Evolutionary conservation across 2,888 invertebrate genomes (phyloP), one percentile per base, ranked within the genome.

Genomic region (Anodontia alba): DNA sequence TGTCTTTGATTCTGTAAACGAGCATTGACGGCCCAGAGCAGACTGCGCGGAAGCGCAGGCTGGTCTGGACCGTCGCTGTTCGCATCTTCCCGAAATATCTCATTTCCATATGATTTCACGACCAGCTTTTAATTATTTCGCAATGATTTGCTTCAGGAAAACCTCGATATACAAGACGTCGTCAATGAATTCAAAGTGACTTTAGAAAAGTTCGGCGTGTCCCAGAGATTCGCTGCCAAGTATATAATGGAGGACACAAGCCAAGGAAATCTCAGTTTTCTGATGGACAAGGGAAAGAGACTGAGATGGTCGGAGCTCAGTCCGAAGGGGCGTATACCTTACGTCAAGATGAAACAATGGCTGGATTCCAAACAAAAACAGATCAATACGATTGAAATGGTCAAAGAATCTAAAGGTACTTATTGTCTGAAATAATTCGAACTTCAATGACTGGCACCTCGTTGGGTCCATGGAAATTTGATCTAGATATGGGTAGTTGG

Each of bases 191-290:
- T 89, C 69, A 84, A 85, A 23, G 70, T 86, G 15, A 82, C 86
- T 0, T 70, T 88, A 46, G 89, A 89, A 73, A 80, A 81, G 15
- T 88, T 79, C 46, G 89, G 89, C 15, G 88, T 89, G 20, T 89
- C 89, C 20, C 89, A 89, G 67, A 78, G 89, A 29, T 87, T 89
- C 76, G 89, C 89, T 7, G 88, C 88, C 1, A 82, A 83, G 8
- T 83, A 84, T 68, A 87, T 89, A 17, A 89, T 89, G 89, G 86
- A 88, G 38, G 86, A 88, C n/a, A 88, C 89, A 8, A 89, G 89
- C 54, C 89, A 89, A 70, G 89, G 89, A 0, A 89, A 89, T 54
- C 85, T 89, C 0, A 89, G 89, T 67, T 89, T 89, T 67, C 86
- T 89, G 17, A 78, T 89, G 78, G 89, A 89, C 29, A 89, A 89